Evolutionary conservation across 35 echinoderm and acorn worm species (phyloP).

Genomic region (Stichopus chloronotus): DNA sequence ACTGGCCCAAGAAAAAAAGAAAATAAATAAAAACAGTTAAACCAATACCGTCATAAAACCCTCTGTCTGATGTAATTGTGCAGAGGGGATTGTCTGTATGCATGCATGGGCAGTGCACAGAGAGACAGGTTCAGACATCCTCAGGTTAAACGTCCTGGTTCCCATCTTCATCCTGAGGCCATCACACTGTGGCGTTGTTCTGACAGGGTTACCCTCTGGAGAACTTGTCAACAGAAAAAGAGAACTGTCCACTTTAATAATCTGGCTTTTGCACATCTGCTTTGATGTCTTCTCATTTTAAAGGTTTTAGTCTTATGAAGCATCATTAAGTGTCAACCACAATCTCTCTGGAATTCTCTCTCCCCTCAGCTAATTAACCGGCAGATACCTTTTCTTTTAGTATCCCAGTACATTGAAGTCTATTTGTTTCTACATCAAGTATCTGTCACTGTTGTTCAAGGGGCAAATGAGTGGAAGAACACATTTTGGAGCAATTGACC

Average conservation of each 20-base stretch:
- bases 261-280: neutral
- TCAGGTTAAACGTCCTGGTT: neutral
- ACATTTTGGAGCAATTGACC: too few relatives aligned
- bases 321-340: neutral
- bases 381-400: too few relatives aligned
- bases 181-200: neutral
- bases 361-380: neutral
- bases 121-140: neutral
- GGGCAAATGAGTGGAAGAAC: too few relatives aligned
- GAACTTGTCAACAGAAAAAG: neutral
- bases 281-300: neutral
- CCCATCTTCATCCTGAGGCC: neutral
- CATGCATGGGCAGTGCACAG: neutral
- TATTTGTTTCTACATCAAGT: too few relatives aligned
- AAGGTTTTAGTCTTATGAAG: neutral
- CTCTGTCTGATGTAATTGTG: neutral
- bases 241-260: neutral
- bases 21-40: conserved; percentile 24
- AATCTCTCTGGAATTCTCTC: conserved; percentile 14
- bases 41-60: neutral
- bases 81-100: neutral
- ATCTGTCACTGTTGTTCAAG: too few relatives aligned
- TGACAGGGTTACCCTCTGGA: neutral
- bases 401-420: too few relatives aligned
- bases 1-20: too few relatives aligned